Base-by-base conservation (phyloP, 2,113 vertebrate genomes). In the Apus apus region DNA sequence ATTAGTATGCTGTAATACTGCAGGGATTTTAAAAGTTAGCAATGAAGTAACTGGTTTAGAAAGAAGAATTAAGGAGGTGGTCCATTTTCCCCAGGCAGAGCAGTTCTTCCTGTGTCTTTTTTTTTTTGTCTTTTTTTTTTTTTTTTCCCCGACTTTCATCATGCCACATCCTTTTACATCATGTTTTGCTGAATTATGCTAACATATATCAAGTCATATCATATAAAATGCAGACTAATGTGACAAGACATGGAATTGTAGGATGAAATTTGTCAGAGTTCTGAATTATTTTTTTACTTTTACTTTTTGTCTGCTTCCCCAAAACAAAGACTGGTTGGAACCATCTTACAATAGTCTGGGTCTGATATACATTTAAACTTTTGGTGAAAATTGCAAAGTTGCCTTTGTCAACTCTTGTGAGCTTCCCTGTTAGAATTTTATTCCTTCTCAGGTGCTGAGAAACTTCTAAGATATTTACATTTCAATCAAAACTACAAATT, bases 141-240 rank as follows among this genome's bases (percentile, higher is more conserved):
- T 66, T 50, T 32, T 34, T 65, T 25, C 13, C 30, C 9, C 61
- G 43, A 88, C 89, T 93, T 95, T n/a, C 38, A 80, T 38, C 7
- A 38, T 68, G 67, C 13, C 62, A 75, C 45, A 85, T 85, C 8
- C 4, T 85, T 93, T 93, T 80, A 65, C 54, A 54, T 85, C n/a
- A 58, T 9, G 11, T 87, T 95, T 93, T 87, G 11, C 25, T 87
- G 51, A 77, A 85, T 93, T 92, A 88, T 87, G 34, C 11, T 81
- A 81, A 60, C 54, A 26, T 62, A 34, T 50, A 76, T 60, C 48
- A 91, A 72, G 23, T 86, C 65, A 65, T 75, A 67, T 74, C 73
- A 56, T 9, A 87, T 46, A 87, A 93, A 90, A 81, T 32, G 64
- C 18, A 85, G 82, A 21, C 5, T 77, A 77, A 90, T 54, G 15